Conservation (phyloP, 2,888 invertebrate genomes). For the Listrodromus nycthemerus region DNA sequence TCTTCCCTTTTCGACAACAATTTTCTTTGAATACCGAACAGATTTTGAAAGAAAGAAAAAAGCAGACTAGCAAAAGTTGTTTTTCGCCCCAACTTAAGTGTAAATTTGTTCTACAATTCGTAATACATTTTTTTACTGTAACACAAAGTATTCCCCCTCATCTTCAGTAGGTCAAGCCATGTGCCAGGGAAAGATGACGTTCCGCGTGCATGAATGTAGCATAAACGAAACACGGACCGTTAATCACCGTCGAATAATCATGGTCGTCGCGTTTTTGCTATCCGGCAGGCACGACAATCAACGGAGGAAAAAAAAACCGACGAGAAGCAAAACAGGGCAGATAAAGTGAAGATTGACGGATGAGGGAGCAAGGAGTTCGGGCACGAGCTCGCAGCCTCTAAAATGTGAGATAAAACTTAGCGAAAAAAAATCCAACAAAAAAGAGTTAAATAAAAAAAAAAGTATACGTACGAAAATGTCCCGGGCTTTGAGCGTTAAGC, state of each 20-base stretch:
- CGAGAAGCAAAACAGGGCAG: not conserved
- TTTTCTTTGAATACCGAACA: no score
- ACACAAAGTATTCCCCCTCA: not conserved
- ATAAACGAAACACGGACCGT: no score
- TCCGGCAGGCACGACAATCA: not conserved
- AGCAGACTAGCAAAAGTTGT: no score
- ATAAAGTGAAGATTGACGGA: conserved; percentile 34
- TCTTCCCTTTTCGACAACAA: no score
- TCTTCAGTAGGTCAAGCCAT: no score
- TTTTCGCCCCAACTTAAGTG: not conserved
- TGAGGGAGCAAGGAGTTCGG: conserved; percentile 21
- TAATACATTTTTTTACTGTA: not conserved
- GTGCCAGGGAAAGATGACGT: not conserved
- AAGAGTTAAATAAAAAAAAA: not conserved
- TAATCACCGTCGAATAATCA: conserved; percentile 1
- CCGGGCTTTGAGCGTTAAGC: conserved; percentile 1
- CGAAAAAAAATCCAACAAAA: conserved; percentile 21
- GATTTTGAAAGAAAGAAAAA: no score
- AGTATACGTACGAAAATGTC: not conserved
- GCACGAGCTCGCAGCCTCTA: conserved; percentile 29
- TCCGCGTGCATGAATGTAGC: no score
- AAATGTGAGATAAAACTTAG: conserved; percentile 45
- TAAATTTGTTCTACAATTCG: not conserved
- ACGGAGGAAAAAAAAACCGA: not conserved
- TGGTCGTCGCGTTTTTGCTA: conserved; percentile 1